These are phyloP conservation scores for Probaryconus sp. DNA, from an alignment of 1,140 invertebrate genomes.

Conservation along the genomic window DNA sequence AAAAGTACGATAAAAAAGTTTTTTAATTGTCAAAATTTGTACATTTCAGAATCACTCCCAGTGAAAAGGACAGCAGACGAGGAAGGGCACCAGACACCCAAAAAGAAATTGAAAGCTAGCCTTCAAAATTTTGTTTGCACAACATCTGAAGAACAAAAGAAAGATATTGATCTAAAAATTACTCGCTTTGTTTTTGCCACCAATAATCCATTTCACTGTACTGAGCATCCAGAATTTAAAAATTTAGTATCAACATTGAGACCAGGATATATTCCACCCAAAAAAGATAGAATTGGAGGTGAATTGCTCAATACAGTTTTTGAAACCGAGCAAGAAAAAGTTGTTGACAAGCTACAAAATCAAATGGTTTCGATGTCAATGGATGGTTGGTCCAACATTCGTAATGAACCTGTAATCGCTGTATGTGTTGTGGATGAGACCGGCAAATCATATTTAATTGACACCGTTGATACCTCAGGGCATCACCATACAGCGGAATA, in stretches of 20 bases:
- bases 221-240: slow-evolving; percentile 23
- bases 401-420: slow-evolving; percentile 8
- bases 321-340: slow-evolving; percentile 4
- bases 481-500: slow-evolving; percentile 10
- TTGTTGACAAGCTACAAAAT: not conserved
- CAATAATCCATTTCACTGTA: slow-evolving; percentile 5
- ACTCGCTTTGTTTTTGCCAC: slow-evolving; percentile 7
- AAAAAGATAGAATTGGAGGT: not conserved
- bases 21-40: too few species aligned
- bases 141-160: slow-evolving; percentile 6
- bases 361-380: slow-evolving; percentile 12
- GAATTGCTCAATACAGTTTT: slow-evolving; percentile 6
- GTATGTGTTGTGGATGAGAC: not conserved
- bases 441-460: slow-evolving; percentile 6
- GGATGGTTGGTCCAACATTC: slow-evolving; percentile 27
- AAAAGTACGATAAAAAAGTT: slow-evolving; percentile 5
- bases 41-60: too few species aligned
- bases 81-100: too few species aligned
- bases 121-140: too few species aligned
- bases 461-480: slow-evolving; percentile 28
- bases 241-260: slow-evolving; percentile 6
- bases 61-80: too few species aligned
- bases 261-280: slow-evolving; percentile 26
- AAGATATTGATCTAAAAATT: not conserved
- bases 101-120: too few species aligned